Percentiles rank a stretch among this genome's conserved stretches.
Evolutionary conservation across 2,797 vertebrate species (phyloP).

Genomic region (Sebastes glaucus): DNA sequence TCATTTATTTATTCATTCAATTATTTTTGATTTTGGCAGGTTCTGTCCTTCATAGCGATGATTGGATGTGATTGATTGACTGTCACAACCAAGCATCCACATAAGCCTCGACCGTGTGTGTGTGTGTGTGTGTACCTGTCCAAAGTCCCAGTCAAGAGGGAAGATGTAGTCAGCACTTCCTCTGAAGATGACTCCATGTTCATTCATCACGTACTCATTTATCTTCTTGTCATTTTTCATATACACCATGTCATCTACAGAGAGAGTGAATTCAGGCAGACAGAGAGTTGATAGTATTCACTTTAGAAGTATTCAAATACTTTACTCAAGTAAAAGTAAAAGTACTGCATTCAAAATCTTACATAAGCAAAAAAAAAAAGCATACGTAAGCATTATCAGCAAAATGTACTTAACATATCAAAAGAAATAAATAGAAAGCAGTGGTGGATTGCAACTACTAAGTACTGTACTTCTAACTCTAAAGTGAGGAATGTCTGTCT

Average conservation of each 20-base stretch:
- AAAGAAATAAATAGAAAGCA: background rate
- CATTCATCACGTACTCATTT: slow-evolving; percentile 88
- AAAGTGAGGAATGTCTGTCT: too few species aligned
- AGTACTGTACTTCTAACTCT: too few species aligned
- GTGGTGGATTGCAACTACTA: background rate
- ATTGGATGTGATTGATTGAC: too few species aligned
- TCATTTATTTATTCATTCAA: too few species aligned
- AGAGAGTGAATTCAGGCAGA: background rate
- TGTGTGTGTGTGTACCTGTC: slow-evolving; percentile 81
- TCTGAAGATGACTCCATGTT: slow-evolving; percentile 84
- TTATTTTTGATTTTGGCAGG: too few species aligned
- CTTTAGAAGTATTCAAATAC: background rate
- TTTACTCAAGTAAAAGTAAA: background rate
- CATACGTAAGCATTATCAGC: too few species aligned
- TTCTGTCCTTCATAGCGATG: too few species aligned
- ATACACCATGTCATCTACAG: slow-evolving; percentile 85
- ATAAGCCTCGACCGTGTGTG: too few species aligned
- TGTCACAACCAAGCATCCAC: too few species aligned
- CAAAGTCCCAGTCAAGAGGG: slow-evolving; percentile 84
- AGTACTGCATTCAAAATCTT: too few species aligned
- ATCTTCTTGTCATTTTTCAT: slow-evolving; percentile 76
- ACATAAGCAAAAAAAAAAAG: too few species aligned
- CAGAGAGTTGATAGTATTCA: background rate
- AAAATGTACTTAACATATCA: too few species aligned
- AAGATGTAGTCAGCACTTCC: slow-evolving; percentile 77